Base-by-base conservation (phyloP, 1,140 invertebrate genomes). In the Pseudomyrmex pallidus region DNA sequence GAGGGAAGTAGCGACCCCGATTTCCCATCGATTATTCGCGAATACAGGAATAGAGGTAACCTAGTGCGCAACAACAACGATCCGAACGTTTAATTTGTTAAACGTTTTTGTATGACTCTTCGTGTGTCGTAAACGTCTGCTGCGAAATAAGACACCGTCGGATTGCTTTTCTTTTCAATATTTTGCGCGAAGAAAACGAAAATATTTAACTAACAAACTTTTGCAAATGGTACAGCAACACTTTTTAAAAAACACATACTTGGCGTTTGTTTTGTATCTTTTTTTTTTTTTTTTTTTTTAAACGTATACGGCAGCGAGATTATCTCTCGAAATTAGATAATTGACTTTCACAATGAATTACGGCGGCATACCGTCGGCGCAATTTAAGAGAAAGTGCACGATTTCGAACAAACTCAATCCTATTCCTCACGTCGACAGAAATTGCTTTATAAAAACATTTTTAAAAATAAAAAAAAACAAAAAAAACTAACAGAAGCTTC, bases 271-370 rank as follows among this genome's bases (percentile, higher is more conserved):
- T 35, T 35, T 35, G 35, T 7, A 35, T 35, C 5, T 35, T 35
- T 35, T 35, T 35, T 35, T 35, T 35, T 35, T 35, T 35, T 35
- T 35, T 35, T 35, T 35, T 7, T 7, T 5, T 35, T 0, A 80
- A 80, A 80, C 44, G 15, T 17, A 9, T 44, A 44, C 15, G 12
- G 20, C 20, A 12, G n/a, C 15, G 20, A 8, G 4, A 78, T 56
- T 70, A 61, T 72, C 54, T 84, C 63, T 48, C 77, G 68, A 82
- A 87, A 87, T 87, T 84, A 84, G 74, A 87, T 87, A 87, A 87
- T 87, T 87, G 86, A 87, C 85, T 87, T 87, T 87, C 86, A 87
- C 85, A 64, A 70, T 62, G 46, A 87, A 87, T 87, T 87, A 87
- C 63, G 5, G 7, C 13, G 74, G 54, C 73, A 83, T 77, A 52